Base-by-base conservation (phyloP, 2,113 vertebrate genomes). In the Heterotilapia buettikoferi region DNA sequence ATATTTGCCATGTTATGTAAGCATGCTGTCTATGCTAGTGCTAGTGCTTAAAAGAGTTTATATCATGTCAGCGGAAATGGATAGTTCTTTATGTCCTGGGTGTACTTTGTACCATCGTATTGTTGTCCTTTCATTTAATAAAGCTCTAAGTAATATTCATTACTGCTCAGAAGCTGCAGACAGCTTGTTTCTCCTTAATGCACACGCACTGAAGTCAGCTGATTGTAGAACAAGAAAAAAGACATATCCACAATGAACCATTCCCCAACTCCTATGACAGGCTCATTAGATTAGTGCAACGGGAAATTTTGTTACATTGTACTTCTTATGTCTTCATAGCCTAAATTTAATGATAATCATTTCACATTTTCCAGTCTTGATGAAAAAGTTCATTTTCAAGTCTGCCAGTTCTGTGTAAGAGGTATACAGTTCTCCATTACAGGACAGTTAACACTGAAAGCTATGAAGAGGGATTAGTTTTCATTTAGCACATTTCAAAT, bases 21-120 rank as follows among this genome's bases (percentile, higher is more conserved):
- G 14, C 26, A 61, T 33, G 57, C 57, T 61, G 57, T 61, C 57
- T 16, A 61, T 33, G 57, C 9, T 33, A 33, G 36, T 38, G 36
- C 36, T 38, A 9, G 16, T 33, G 57, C 57, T 33, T 61, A 19
- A 6, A 61, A 10, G 29, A 61, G 29, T 19, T 4, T 61, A 19
- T 33, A 61, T 33, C 57, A 61, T 61, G 16, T 33, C 57, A 61
- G 29, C 2, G 1, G 57, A 61, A 19, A 16, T 10, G 5, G 57
- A 61, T 19, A 61, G 0, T 61, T 33, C 3, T 61, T 33, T 33
- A 6, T 61, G 0, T 33, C 57, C 3, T 61, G 57, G 3, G 59
- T 61, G 59, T 33, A 6, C 29, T 33, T 61, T 33, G 16, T 2
- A 61, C 57, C 57, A 33, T 61, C 3, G 16, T 61, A 61, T 61